Conservation (phyloP, 2,113 vertebrate genomes). For the Apeltes quadracus region DNA sequence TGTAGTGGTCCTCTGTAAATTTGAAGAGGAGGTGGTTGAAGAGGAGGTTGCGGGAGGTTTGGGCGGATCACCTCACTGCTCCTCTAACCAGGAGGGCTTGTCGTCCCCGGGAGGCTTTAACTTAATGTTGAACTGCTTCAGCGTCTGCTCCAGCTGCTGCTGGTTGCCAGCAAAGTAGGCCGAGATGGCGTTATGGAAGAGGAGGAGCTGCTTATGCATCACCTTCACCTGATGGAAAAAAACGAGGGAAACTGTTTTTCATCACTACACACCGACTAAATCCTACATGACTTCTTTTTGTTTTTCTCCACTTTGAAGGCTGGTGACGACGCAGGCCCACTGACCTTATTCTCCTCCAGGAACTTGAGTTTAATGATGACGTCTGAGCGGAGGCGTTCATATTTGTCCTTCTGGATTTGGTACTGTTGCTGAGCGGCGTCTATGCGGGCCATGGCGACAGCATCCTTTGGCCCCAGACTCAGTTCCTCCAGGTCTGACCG, state of each 20-base stretch:
- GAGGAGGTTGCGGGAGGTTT: conserved; percentile 17
- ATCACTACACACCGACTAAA: neutral
- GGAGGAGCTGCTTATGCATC: conserved; percentile 98
- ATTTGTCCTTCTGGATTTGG: conserved; percentile 93
- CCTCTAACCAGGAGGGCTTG: conserved; percentile 99
- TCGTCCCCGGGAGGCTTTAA: conserved; percentile 89
- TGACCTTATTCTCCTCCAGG: conserved; percentile 97
- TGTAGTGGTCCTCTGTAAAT: conserved; percentile 62
- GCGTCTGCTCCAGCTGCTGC: conserved; percentile 95
- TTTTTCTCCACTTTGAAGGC: neutral
- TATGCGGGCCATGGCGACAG: conserved; percentile 86
- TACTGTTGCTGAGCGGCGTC: conserved; percentile 90
- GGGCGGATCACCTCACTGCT: conserved; percentile 82
- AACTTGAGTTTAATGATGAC: conserved; percentile 97
- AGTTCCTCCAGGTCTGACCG: conserved; percentile 96
- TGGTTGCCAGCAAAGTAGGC: conserved; percentile 98
- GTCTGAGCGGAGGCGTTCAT: conserved; percentile 92
- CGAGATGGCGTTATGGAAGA: conserved; percentile 97
- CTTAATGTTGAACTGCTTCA: conserved; percentile 97
- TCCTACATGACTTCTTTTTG: neutral
- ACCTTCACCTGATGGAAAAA: conserved; percentile 89
- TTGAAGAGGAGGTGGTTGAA: conserved; percentile 47
- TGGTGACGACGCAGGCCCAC: neutral
- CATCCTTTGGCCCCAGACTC: conserved; percentile 90
- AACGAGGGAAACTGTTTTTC: neutral